Evolutionary conservation across 2,797 vertebrate species (phyloP), one percentile per base, ranked within the genome.

Genomic region (Sebastes diploproa): DNA sequence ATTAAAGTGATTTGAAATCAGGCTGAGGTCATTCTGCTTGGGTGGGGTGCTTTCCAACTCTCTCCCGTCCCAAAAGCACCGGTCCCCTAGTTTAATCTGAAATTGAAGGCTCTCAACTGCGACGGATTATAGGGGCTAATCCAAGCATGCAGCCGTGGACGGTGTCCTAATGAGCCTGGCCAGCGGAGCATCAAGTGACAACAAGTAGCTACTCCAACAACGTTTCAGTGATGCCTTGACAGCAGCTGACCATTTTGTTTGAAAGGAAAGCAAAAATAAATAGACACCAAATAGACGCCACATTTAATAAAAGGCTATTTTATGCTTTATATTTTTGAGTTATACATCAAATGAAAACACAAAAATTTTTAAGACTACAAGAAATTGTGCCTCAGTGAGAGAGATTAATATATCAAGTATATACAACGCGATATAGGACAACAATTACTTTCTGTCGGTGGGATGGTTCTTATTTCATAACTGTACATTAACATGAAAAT

Each of bases 301-400:
- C 68, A 70, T 93, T 93, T 91, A 93, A 91, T 92, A 91, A 94
- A 94, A 89, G 75, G 70, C 90, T 92, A 91, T 95, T 95, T 93
- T 91, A 92, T 94, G 91, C 81, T 91, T 92, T 88, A 82, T 93
- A 86, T 92, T 95, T 52, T 92, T 77, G 84, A 95, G 91, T 96
- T 94, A 95, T 97, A 98, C 97, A 97, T 95, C 95, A 95, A 96
- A 96, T 95, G 93, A 94, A 96, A 96, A 96, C 96, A 97, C 96
- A 95, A 94, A 94, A 94, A 93, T 92, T 95, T 91, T 93, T 68
- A 95, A 95, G 92, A 95, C 96, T 95, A 97, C 94, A 95, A 89
- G 89, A 95, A 97, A 96, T 94, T 96, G 94, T 94, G 95, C 94
- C 91, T 94, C 94, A 94, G 93, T 94, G 90, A 93, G 84, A 80